A percentile compares a stretch with the other conserved stretches of the same genome.
phyloP scores from a whole-genome alignment of 2,113 vertebrate species.

The Plecotus auritus region DNA sequence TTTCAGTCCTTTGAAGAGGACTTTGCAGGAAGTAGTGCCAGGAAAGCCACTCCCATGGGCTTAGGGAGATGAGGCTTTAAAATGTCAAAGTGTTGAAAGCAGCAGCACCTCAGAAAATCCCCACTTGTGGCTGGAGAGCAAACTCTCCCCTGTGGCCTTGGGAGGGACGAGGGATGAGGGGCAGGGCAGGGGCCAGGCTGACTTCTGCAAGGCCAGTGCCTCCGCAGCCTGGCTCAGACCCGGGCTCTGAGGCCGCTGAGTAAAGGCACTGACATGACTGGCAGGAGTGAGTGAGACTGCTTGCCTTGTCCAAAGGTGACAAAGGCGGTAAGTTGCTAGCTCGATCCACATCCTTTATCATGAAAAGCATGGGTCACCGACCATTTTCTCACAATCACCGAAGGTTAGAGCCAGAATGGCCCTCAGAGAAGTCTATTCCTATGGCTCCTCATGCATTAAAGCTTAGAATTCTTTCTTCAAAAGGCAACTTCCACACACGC shows the following conservation, averaged over 20 bases:
- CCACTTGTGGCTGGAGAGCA: no score
- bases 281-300: fast-evolving
- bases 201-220: no score
- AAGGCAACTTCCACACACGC: background rate
- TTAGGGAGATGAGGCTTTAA: background rate
- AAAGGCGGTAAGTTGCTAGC: no score
- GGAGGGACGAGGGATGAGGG: background rate
- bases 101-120: background rate
- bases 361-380: background rate
- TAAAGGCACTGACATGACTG: background rate
- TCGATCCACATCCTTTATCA: background rate
- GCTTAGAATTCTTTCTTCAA: background rate
- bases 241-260: fast-evolving
- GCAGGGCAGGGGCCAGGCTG: background rate
- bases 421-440: background rate
- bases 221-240: background rate
- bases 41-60: background rate
- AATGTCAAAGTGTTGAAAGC: background rate
- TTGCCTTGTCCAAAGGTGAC: background rate
- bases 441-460: background rate
- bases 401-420: background rate
- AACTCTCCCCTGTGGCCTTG: background rate
- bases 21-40: background rate
- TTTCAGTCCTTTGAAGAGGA: background rate
- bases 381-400: background rate